These are phyloP conservation scores for Myripristis jacobus DNA, from an alignment of 2,797 vertebrate genomes.

Conservation along the genomic window DNA sequence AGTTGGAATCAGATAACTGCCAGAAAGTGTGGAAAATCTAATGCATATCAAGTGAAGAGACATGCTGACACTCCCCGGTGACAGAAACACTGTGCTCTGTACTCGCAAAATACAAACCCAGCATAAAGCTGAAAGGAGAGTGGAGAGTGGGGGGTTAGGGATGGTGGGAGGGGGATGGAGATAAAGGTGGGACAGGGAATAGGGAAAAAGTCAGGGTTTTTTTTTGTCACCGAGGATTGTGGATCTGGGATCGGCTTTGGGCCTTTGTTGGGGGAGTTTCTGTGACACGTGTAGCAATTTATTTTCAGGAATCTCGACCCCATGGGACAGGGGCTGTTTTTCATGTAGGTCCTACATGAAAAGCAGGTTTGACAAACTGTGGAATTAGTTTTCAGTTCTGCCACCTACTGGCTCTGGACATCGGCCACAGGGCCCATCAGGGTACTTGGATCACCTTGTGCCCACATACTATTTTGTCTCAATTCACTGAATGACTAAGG, in stretches of 20 bases:
- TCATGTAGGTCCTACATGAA: background rate
- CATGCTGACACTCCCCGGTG: conserved; percentile 71
- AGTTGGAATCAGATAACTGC: conserved; percentile 77
- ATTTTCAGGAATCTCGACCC: background rate
- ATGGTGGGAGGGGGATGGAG: background rate
- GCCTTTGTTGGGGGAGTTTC: background rate
- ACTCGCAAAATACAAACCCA: conserved; percentile 64
- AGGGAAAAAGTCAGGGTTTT: background rate
- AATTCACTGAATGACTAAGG: no score
- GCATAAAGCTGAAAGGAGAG: conserved; percentile 56
- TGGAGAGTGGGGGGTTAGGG: background rate
- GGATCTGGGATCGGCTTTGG: conserved; percentile 20
- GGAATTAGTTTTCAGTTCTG: background rate
- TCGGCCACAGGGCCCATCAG: background rate
- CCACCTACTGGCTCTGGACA: conserved; percentile 5
- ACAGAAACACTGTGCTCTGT: conserved; percentile 61
- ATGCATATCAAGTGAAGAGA: conserved; percentile 80
- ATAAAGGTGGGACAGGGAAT: background rate
- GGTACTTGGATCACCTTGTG: background rate
- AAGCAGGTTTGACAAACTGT: background rate
- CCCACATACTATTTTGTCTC: no score
- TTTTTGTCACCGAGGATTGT: background rate
- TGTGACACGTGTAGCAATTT: conserved; percentile 19
- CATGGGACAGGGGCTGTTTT: background rate
- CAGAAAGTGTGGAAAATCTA: conserved; percentile 75